These are phyloP conservation scores for Arvicanthis niloticus DNA, from an alignment of 2,113 vertebrate genomes.

Conservation along the genomic window DNA sequence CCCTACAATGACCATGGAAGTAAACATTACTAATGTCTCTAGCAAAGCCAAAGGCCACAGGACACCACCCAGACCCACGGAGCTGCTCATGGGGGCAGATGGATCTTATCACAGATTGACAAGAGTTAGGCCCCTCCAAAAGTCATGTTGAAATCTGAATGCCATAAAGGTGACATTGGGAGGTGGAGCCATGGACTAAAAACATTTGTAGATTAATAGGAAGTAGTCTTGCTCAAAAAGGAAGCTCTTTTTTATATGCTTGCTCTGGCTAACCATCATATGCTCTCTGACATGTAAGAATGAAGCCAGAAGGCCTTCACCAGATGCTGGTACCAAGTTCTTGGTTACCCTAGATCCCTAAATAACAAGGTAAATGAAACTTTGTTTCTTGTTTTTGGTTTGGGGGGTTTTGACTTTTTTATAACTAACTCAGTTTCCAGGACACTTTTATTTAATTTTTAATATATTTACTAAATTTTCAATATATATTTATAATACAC, in stretches of 20 bases:
- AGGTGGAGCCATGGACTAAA: neutral
- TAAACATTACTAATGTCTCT: neutral
- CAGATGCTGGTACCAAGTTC: neutral
- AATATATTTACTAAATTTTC: neutral
- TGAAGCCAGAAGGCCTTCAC: neutral
- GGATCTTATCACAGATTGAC: neutral
- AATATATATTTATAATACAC: neutral
- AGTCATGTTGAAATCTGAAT: neutral
- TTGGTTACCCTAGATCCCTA: neutral
- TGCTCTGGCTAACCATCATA: neutral
- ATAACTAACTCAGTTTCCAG: neutral
- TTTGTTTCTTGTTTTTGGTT: neutral
- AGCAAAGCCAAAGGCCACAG: neutral
- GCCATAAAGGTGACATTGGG: neutral
- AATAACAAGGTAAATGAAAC: neutral
- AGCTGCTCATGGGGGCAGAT: neutral
- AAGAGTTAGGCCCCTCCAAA: neutral
- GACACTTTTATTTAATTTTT: neutral
- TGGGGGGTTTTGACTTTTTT: too few relatives aligned
- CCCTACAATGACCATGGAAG: neutral
- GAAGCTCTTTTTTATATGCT: neutral
- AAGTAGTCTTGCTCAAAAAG: neutral
- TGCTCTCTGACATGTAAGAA: neutral
- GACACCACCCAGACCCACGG: neutral
- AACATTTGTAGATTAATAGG: neutral